Evolutionary conservation across 2,113 vertebrate genomes (phyloP).

Genomic region (Petrocephalus microphthalmus): DNA sequence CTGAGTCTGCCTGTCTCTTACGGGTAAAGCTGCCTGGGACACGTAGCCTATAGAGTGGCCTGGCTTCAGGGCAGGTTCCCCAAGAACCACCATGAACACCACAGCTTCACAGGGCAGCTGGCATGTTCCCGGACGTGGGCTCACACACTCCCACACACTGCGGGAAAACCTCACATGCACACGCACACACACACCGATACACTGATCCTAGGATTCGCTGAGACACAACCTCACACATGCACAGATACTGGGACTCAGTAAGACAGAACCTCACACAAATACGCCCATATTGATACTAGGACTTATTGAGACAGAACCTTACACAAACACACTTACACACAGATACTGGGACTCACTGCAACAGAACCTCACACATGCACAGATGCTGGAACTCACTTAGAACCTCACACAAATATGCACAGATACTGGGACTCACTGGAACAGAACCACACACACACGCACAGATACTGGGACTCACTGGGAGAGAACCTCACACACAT

Average conservation of each 20-base stretch:
- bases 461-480: too few species aligned
- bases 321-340: neutral
- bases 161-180: neutral
- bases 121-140: neutral
- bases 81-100: neutral
- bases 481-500: too few species aligned
- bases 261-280: too few species aligned
- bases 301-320: neutral
- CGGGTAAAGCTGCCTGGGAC: neutral
- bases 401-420: too few species aligned
- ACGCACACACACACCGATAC: neutral
- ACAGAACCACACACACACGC: too few species aligned
- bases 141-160: neutral
- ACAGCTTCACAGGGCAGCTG: constrained; percentile 21
- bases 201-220: neutral
- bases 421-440: too few species aligned
- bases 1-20: neutral
- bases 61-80: neutral
- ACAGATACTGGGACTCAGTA: too few species aligned
- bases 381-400: too few species aligned
- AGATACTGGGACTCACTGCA: neutral
- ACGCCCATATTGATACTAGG: neutral
- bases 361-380: too few species aligned
- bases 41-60: neutral
- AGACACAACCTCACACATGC: neutral